Evolutionary conservation across 2,113 vertebrate species (phyloP), one percentile per base, ranked within the genome.

Genomic region (Oreochromis niloticus): DNA sequence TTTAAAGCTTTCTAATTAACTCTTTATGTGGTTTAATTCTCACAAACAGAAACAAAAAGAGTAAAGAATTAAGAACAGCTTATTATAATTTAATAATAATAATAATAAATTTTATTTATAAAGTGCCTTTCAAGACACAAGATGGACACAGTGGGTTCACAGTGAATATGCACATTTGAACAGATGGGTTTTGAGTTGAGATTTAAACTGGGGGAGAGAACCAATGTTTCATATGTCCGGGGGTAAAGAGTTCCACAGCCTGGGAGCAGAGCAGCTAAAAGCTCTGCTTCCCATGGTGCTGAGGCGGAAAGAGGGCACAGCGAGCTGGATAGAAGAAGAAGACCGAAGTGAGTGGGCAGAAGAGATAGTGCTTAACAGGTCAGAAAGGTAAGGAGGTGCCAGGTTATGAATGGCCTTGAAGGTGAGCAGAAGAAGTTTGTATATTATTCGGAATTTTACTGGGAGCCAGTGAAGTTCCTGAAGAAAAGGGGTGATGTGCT

Each of bases 401-500:
- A 61, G 57, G 16, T 61, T 61, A 61, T 61, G 57, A 61, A 61
- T 10, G 30, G 30, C 30, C 5, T 61, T 34, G 30, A 61, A 61
- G 9, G 0, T 61, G 57, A 61, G 16, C 30, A 61, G 57, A 61
- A 19, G 30, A 61, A 6, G 30, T 61, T 19, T 61, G 30, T 19
- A 61, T 34, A 61, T 19, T 34, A 34, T 57, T 6, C 1, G 0
- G 22, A 56, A 27, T 61, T 61, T 61, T 4, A 61, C 14, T 34
- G 57, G 57, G 30, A 61, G 30, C 30, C 30, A 0, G 0, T 61
- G 57, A 61, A 32, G 27, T 61, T 61, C 27, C 27, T 61, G 27
- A 32, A 61, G 57, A 61, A 61, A 2, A 17, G 57, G 57, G 27
- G 8, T 61, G 57, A 61, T 61, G 5, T 61, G 27, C 5, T 61